Evolutionary conservation across 1,140 invertebrate species (phyloP).

Genomic region (Drosophila rhopaloa): DNA sequence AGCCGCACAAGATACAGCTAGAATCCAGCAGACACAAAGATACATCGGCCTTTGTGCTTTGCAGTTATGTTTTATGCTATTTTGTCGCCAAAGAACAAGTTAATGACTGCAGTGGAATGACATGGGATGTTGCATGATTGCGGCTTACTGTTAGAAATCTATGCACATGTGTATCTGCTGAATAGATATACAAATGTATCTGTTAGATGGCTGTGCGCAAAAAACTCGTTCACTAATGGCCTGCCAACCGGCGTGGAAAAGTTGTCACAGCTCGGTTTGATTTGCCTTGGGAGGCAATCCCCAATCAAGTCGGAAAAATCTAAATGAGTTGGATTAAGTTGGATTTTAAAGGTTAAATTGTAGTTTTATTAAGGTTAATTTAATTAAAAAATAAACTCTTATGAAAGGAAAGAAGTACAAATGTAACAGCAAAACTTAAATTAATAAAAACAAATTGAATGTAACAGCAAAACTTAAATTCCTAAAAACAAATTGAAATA

Average conservation of each 20-base stretch:
- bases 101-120: slow-evolving; percentile 22
- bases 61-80: slow-evolving; percentile 61
- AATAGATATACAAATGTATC: slow-evolving; percentile 22
- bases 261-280: slow-evolving; percentile 17
- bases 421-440: too few species aligned
- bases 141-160: slow-evolving; percentile 55
- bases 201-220: slow-evolving; percentile 1
- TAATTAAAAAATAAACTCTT: neutral
- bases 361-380: neutral
- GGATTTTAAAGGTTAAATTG: neutral
- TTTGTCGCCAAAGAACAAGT: slow-evolving; percentile 54
- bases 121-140: slow-evolving; percentile 43
- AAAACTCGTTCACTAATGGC: slow-evolving; percentile 64
- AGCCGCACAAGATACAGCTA: slow-evolving; percentile 44
- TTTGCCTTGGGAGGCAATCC: slow-evolving; percentile 18
- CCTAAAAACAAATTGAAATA: too few species aligned
- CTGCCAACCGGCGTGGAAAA: slow-evolving; percentile 38
- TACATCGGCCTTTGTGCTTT: slow-evolving; percentile 12
- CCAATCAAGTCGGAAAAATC: slow-evolving; percentile 6
- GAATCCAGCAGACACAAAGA: slow-evolving; percentile 33
- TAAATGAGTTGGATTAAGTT: slow-evolving; percentile 33
- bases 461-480: too few species aligned
- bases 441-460: too few species aligned
- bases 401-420: neutral
- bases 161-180: slow-evolving; percentile 30